A percentile compares a stretch with the other conserved stretches of the same genome.
phyloP scores from a whole-genome alignment of 2,113 vertebrate genomes.

The Ptychochromis oligacanthus region DNA sequence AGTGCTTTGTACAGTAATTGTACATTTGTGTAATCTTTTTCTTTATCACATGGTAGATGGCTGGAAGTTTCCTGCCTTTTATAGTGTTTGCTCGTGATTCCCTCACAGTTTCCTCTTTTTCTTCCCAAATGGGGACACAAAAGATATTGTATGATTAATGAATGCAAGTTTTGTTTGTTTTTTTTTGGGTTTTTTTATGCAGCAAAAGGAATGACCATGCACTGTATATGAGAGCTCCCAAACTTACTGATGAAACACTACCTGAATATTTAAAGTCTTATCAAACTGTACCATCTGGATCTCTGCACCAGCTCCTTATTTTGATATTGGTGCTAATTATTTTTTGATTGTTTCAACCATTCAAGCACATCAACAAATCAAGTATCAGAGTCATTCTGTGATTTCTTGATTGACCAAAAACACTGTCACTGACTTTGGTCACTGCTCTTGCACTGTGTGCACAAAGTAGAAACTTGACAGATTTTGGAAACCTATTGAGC shows the following conservation, averaged over 20 bases:
- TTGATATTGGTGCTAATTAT: conserved; percentile 43
- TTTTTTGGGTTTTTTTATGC: conserved; percentile 20
- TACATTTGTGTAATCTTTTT: background rate
- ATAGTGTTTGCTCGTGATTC: conserved; percentile 16
- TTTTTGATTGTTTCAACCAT: background rate
- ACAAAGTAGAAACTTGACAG: conserved; percentile 2
- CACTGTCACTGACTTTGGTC: background rate
- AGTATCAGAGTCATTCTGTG: conserved; percentile 13
- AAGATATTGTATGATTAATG: background rate
- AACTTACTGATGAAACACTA: conserved; percentile 29
- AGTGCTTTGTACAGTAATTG: conserved; percentile 1
- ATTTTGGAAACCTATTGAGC: conserved; percentile 1
- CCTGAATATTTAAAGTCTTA: conserved; percentile 55
- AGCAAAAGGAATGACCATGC: conserved; percentile 65
- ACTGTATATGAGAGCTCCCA: conserved; percentile 71
- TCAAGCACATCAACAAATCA: background rate
- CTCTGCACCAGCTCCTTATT: conserved; percentile 52
- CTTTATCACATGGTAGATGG: background rate
- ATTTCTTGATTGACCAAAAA: conserved; percentile 59
- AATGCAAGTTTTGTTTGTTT: background rate
- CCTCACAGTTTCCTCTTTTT: conserved; percentile 1
- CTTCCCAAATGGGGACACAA: background rate
- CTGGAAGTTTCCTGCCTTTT: background rate
- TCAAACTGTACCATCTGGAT: conserved; percentile 20
- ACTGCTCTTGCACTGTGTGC: conserved; percentile 22